These are phyloP conservation scores for Dolichoris vasculosae DNA, from an alignment of 1,140 invertebrate species.

Conservation along the genomic window DNA sequence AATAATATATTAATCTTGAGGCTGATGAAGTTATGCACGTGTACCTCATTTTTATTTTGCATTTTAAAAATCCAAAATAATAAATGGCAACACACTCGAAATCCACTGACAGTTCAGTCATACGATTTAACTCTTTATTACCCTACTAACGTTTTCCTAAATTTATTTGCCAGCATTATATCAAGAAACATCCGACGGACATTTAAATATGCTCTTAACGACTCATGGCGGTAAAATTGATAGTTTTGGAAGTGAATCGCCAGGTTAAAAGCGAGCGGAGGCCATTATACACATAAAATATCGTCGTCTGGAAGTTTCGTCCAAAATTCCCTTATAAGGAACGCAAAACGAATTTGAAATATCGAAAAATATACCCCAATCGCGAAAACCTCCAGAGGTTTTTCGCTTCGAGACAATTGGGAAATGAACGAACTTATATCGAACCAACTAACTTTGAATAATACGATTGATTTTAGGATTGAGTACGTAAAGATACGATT, in stretches of 20 bases:
- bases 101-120: background rate
- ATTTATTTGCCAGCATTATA: background rate
- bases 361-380: background rate
- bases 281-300: conserved; percentile 9
- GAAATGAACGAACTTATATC: background rate
- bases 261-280: background rate
- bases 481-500: background rate
- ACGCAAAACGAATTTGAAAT: conserved; percentile 28
- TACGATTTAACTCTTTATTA: background rate
- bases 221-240: conserved; percentile 4
- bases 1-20: background rate
- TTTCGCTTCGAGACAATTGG: background rate
- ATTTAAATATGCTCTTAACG: conserved; percentile 26
- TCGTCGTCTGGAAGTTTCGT: background rate
- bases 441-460: background rate
- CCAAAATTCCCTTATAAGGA: conserved; percentile 5
- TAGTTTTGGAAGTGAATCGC: conserved; percentile 28
- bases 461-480: conserved; percentile 10
- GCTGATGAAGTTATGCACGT: background rate
- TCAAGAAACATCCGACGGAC: background rate
- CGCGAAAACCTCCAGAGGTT: too few species aligned
- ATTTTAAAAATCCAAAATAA: background rate
- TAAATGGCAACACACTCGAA: background rate
- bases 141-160: background rate
- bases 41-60: background rate